These are phyloP conservation scores for Zaprionus bogoriensis DNA, from an alignment of 2,888 invertebrate genomes.

Conservation along the genomic window DNA sequence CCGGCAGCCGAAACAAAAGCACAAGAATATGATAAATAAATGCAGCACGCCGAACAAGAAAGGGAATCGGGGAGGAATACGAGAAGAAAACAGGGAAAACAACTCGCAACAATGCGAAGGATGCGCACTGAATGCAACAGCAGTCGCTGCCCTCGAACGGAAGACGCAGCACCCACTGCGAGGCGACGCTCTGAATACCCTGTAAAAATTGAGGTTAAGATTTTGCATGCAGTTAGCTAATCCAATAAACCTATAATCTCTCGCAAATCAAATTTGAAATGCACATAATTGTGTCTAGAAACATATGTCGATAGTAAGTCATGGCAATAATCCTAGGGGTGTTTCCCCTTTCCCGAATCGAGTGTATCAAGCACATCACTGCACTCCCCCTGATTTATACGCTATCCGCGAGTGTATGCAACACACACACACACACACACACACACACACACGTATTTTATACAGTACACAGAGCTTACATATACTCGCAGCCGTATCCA, in stretches of 20 bases:
- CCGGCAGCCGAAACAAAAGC: constrained; percentile 50
- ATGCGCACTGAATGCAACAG: constrained; percentile 48
- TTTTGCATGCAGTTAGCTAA: no score
- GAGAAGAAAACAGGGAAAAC: constrained; percentile 16
- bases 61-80: constrained; percentile 5
- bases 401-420: constrained; percentile 15
- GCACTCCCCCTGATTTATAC: constrained; percentile 63
- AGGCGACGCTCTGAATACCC: not conserved
- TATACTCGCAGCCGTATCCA: constrained; percentile 1
- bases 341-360: no score
- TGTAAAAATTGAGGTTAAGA: not conserved
- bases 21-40: constrained; percentile 69
- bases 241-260: no score
- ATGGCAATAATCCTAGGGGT: no score
- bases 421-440: no score
- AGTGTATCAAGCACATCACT: no score
- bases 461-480: constrained; percentile 30
- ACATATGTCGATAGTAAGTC: no score
- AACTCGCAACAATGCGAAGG: constrained; percentile 40
- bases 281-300: no score
- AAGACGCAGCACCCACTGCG: not conserved
- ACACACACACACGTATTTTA: constrained; percentile 6
- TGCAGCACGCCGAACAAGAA: constrained; percentile 37
- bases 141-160: constrained; percentile 28
- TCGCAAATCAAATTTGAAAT: no score